A percentile compares a stretch with the other conserved stretches of the same genome.
Evolutionary conservation across 2,888 invertebrate genomes (phyloP).

Genomic region (Caenorhabditis doughertyi): DNA sequence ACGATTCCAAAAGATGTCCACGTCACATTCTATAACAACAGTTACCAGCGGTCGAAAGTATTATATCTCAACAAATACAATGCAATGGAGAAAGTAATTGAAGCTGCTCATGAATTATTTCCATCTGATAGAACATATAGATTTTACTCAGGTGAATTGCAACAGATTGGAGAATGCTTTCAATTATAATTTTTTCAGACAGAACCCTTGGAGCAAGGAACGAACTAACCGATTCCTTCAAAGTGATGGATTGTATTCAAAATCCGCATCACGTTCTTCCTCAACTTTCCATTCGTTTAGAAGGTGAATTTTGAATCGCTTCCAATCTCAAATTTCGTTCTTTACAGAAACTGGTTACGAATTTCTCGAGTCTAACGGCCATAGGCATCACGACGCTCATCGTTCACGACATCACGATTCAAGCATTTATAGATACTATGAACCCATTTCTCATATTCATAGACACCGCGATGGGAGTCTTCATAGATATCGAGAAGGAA

Average conservation of each 20-base stretch:
- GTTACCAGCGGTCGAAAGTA: constrained; percentile 19
- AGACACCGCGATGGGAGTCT: background rate
- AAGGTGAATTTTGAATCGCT: background rate
- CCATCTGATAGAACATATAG: constrained; percentile 17
- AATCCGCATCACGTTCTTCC: constrained; percentile 27
- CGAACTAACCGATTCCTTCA: constrained; percentile 7
- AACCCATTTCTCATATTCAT: background rate
- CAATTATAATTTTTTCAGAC: background rate
- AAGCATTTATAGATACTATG: background rate
- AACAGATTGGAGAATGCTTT: background rate
- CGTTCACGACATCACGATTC: background rate
- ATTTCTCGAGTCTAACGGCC: background rate
- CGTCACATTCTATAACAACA: constrained; percentile 19
- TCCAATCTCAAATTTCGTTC: background rate
- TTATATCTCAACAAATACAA: constrained; percentile 19
- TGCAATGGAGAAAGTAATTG: constrained; percentile 28
- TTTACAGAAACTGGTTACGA: background rate
- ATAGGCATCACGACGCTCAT: background rate
- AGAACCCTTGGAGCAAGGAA: constrained; percentile 7
- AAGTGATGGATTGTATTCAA: constrained; percentile 23
- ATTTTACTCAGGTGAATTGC: constrained; percentile 9
- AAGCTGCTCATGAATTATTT: constrained; percentile 24
- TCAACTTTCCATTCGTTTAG: constrained; percentile 5
- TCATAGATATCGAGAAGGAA: background rate
- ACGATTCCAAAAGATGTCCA: constrained; percentile 16